phyloP scores from a whole-genome alignment of 2,888 invertebrate genomes.

The Drosophila nr. perissopoda region DNA sequence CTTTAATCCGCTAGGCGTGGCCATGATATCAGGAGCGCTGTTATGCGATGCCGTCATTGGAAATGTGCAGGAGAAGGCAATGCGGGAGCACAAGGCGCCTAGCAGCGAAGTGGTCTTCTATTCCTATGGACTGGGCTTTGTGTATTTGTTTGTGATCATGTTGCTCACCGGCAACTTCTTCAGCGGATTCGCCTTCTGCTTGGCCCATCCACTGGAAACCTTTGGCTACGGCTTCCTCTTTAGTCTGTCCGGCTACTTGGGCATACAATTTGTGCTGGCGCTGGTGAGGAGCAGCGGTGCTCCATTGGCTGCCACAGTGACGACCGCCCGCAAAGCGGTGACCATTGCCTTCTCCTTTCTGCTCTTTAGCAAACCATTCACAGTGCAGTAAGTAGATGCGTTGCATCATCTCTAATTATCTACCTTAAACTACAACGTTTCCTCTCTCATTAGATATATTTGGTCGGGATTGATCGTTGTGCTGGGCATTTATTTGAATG shows the following conservation, averaged over 20 bases:
- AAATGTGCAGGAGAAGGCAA: slow-evolving; percentile 98
- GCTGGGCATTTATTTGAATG: slow-evolving; percentile 96
- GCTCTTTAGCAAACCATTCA: slow-evolving; percentile 97
- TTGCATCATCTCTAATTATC: neutral
- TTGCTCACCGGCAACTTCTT: slow-evolving; percentile 90
- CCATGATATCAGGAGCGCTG: slow-evolving; percentile 93
- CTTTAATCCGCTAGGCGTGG: slow-evolving; percentile 89
- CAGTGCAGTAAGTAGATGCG: slow-evolving; percentile 90
- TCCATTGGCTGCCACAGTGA: slow-evolving; percentile 96
- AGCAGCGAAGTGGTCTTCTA: slow-evolving; percentile 97
- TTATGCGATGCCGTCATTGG: slow-evolving; percentile 98
- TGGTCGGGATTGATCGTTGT: slow-evolving; percentile 96
- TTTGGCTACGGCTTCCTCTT: slow-evolving; percentile 95
- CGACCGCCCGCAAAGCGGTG: slow-evolving; percentile 95
- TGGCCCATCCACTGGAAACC: slow-evolving; percentile 89
- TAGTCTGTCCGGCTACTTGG: slow-evolving; percentile 95
- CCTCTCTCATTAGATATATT: slow-evolving; percentile 88
- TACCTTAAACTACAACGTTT: neutral
- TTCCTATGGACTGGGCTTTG: slow-evolving; percentile 95
- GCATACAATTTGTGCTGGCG: slow-evolving; percentile 96
- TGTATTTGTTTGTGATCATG: slow-evolving; percentile 92
- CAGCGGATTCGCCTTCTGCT: slow-evolving; percentile 91
- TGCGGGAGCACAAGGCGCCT: slow-evolving; percentile 92
- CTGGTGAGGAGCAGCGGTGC: slow-evolving; percentile 95
- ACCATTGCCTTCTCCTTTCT: slow-evolving; percentile 97